Evolutionary conservation across 2,113 vertebrate genomes (phyloP), one percentile per base, ranked within the genome.

Genomic region (Raja brachyura): DNA sequence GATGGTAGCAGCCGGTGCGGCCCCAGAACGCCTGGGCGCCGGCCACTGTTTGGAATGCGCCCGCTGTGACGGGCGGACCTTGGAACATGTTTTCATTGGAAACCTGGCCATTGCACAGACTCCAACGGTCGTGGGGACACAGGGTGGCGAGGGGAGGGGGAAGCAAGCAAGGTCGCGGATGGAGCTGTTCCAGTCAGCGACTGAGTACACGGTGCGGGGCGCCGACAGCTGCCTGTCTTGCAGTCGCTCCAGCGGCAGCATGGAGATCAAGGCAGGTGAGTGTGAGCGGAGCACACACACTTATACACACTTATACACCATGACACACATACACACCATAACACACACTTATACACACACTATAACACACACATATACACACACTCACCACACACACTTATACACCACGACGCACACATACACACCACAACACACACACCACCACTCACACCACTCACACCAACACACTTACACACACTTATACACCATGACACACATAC

Each of bases 241-340:
- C 1, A 90, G 86, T 2, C 61, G 86, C 5, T 70, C 63, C 63
- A 90, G 61, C 16, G 86, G 86, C 1, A 66, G 63, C 86, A 68
- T 90, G 86, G 63, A 90, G 63, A 39, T 90, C 63, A 90, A 22
- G 2, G 16, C 61, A 68, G 86, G 86, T 90, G 18, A 90, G 86
- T 90, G 59, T 18, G 61, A 63, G 5, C 54, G 2, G 25, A 9
- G 48, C 7, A 4, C 54, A 5, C 39, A 48, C 39, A 48, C 3
- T 48, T n/a, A n/a, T n/a, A 5, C 39, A 48, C 39, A 48, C 3
- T 48, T 48, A 48, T 3, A 48, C 39, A 48, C 39, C 39, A 48
- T 48, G 3, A 48, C 39, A 48, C 39, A 48, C 39, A 48, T 3
- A 48, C 39, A 48, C 39, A 48, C 39, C 39, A 48, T 3, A 0